Evolutionary conservation across 2,797 vertebrate species (phyloP).

Genomic region (Anabas testudineus): DNA sequence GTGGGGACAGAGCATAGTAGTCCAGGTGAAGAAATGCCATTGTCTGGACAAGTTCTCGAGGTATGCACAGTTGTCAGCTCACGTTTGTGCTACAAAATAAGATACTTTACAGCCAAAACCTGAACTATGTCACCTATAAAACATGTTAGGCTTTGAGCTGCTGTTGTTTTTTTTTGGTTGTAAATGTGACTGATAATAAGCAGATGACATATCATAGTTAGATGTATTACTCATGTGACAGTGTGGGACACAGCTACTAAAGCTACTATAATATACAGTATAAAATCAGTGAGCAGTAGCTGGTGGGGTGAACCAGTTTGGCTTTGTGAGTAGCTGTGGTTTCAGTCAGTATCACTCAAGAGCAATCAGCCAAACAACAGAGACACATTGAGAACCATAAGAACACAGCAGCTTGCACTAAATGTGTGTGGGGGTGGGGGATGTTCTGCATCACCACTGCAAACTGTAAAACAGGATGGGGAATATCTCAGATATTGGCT

Average conservation of each 20-base stretch:
- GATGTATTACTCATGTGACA: neutral
- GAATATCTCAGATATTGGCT: constrained; percentile 53
- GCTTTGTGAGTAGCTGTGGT: constrained; percentile 25
- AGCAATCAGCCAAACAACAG: constrained; percentile 4
- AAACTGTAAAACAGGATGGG: constrained; percentile 37
- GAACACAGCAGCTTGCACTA: neutral
- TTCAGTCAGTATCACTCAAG: constrained; percentile 13
- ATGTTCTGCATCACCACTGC: constrained; percentile 52
- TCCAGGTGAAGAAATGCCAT: constrained; percentile 43
- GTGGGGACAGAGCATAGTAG: constrained; percentile 31
- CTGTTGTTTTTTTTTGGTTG: constrained; percentile 15
- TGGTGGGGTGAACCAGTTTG: constrained; percentile 40
- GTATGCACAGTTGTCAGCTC: constrained; percentile 73
- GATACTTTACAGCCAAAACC: constrained; percentile 64
- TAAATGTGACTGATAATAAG: constrained; percentile 24
- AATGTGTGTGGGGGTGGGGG: constrained; percentile 54
- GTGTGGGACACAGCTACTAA: constrained; percentile 6
- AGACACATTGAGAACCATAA: constrained; percentile 38
- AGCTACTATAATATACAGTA: neutral
- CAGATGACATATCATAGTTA: neutral
- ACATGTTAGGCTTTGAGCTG: constrained; percentile 14
- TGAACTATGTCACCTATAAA: constrained; percentile 53
- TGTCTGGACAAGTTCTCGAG: constrained; percentile 63
- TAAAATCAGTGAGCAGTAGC: constrained; percentile 12
- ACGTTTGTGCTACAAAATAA: constrained; percentile 70